A percentile compares a stretch with the other conserved stretches of the same genome.
phyloP scores from a whole-genome alignment of 2,888 invertebrate genomes.

The Cremastobaeus sp. region DNA sequence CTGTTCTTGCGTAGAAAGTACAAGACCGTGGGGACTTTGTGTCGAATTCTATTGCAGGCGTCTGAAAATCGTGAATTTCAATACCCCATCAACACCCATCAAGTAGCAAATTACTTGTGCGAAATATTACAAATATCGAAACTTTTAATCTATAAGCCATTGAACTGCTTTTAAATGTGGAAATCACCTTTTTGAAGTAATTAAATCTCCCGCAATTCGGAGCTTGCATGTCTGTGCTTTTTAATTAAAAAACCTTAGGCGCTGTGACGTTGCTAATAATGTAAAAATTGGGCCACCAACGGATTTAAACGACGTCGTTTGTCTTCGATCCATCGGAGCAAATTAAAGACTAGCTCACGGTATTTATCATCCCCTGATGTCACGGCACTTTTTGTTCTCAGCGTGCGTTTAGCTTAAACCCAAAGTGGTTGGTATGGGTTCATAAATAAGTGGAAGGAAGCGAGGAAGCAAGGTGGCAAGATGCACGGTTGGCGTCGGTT shows the following conservation, averaged over 20 bases:
- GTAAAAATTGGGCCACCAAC: conserved; percentile 1
- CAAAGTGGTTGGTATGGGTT: conserved; percentile 49
- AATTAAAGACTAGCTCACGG: conserved; percentile 31
- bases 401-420: conserved; percentile 45
- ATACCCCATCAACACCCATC: conserved; percentile 40
- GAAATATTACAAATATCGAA: too few species aligned
- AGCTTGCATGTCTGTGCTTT: too few species aligned
- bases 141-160: too few species aligned
- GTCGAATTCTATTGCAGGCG: conserved; percentile 64
- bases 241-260: too few species aligned
- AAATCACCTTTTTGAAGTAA: too few species aligned
- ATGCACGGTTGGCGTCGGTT: conserved; percentile 70
- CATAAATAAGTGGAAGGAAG: conserved; percentile 60
- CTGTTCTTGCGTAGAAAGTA: conserved; percentile 73
- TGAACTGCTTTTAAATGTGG: too few species aligned
- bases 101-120: conserved; percentile 27
- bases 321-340: conserved; percentile 21
- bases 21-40: conserved; percentile 71
- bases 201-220: too few species aligned
- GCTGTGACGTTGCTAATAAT: neutral
- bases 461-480: conserved; percentile 68
- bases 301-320: conserved; percentile 32
- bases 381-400: conserved; percentile 61
- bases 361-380: conserved; percentile 62
- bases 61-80: conserved; percentile 48